Evolutionary conservation across 1,140 invertebrate species (phyloP), one percentile per base, ranked within the genome.

Genomic region (Bombus superbus): DNA sequence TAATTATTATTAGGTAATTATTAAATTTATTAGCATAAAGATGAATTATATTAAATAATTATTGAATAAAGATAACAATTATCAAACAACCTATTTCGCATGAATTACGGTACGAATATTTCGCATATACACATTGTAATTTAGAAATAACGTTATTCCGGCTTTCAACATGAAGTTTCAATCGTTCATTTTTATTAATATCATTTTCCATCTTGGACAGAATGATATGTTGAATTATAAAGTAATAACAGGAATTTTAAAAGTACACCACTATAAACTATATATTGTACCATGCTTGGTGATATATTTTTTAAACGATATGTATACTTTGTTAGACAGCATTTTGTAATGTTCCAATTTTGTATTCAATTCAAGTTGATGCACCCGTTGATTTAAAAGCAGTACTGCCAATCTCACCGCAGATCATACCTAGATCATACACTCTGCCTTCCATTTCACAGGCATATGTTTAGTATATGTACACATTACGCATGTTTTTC

Each of bases 111-210:
- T 32, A 9, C 15, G 18, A 68, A 74, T 82, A n/a, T n/a, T 69
- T 74, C 1, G 8, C 28, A 5, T 35, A 57, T 47, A 25, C 18
- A 57, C 68, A 15, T 59, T 77, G 75, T 6, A 89, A 64, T 66
- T 44, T 59, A 11, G 8, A 15, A 42, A 89, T 96, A 64, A 87
- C 44, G 15, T 59, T 59, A 44, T 86, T 82, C 10, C 62, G 59
- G 25, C 22, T 59, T 38, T 71, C 42, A 47, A 38, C 40, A 38
- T 75, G 62, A 44, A 42, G 5, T 47, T 76, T 22, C 28, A 77
- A 68, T 42, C 13, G 28, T 47, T 35, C 28, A 38, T 25, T 44
- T 2, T 79, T 38, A 3, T 22, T 38, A 62, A 11, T 38, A 38
- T 25, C 44, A 0, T 35, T 38, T 38, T 40, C 35, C 62, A 81